Conservation (phyloP, 2,797 vertebrate species). For the Microchirus variegatus region DNA sequence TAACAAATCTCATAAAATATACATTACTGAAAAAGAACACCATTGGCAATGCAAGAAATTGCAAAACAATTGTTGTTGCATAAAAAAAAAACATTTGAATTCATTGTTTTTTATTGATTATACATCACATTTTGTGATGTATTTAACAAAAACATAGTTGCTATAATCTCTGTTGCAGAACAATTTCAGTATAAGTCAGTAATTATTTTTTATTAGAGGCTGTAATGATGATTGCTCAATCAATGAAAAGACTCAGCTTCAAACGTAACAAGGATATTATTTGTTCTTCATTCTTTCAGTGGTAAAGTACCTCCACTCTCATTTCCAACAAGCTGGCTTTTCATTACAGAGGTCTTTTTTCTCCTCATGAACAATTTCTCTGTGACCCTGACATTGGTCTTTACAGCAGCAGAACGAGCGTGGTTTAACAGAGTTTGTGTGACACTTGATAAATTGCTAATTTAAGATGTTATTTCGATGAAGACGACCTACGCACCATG, state of each 20-base stretch:
- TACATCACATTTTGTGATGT: too few relatives aligned
- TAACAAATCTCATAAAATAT: conserved; percentile 34
- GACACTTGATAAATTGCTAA: conserved; percentile 28
- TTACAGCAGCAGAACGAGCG: conserved; percentile 12
- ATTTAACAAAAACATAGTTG: neutral
- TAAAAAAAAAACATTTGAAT: neutral
- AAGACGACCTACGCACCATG: neutral
- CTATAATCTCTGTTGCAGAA: neutral
- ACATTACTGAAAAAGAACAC: conserved; percentile 38
- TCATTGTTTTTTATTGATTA: neutral
- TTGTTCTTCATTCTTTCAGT: conserved; percentile 16
- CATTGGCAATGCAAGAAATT: conserved; percentile 11
- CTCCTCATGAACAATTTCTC: conserved; percentile 9
- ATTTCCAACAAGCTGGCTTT: conserved; percentile 10
- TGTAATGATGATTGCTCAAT: conserved; percentile 9
- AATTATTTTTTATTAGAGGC: neutral
- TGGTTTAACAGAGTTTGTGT: neutral
- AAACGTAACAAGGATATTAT: conserved; percentile 2
- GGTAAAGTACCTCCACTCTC: conserved; percentile 1
- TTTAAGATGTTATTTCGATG: conserved; percentile 27
- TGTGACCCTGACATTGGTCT: conserved; percentile 13
- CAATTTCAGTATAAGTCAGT: neutral
- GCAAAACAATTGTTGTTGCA: conserved; percentile 1
- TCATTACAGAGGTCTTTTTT: conserved; percentile 17
- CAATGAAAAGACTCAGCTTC: conserved; percentile 1